Conservation (phyloP, 2,113 vertebrate species). For the Sciurus niger region DNA sequence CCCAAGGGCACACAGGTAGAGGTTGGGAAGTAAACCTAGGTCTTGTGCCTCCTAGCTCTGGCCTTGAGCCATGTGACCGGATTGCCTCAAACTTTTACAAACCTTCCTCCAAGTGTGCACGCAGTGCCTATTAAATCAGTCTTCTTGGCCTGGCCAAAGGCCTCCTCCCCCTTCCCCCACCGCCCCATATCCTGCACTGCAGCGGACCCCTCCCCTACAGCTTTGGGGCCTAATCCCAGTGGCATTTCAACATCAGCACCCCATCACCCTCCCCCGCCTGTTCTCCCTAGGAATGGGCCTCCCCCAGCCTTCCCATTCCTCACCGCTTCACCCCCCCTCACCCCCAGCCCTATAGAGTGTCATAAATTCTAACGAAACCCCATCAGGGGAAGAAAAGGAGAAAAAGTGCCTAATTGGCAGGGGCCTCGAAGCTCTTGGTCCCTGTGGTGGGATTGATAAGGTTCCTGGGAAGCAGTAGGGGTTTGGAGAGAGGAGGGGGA, state of each 20-base stretch:
- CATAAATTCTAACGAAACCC: slow-evolving; percentile 82
- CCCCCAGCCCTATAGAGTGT: slow-evolving; percentile 78
- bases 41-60: slow-evolving; percentile 22
- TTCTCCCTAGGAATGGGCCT: slow-evolving; percentile 78
- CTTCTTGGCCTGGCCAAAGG: slow-evolving; percentile 77
- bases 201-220: slow-evolving; percentile 56
- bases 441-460: slow-evolving; percentile 84
- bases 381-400: slow-evolving; percentile 80
- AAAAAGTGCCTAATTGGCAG: slow-evolving; percentile 85
- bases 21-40: not conserved
- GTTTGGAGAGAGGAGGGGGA: slow-evolving; percentile 75
- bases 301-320: slow-evolving; percentile 75
- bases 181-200: slow-evolving; percentile 16
- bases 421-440: slow-evolving; percentile 80
- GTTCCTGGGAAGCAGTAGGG: slow-evolving; percentile 85
- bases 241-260: slow-evolving; percentile 75
- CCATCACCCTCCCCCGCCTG: slow-evolving; percentile 60
- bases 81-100: slow-evolving; percentile 71
- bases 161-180: slow-evolving; percentile 61
- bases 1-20: not conserved
- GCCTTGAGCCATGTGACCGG: slow-evolving; percentile 11
- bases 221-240: slow-evolving; percentile 75
- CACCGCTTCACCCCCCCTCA: slow-evolving; percentile 68
- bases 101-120: slow-evolving; percentile 70
- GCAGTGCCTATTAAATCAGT: slow-evolving; percentile 73